phyloP scores from a whole-genome alignment of 2,888 invertebrate genomes.

The Cantharis nigra region DNA sequence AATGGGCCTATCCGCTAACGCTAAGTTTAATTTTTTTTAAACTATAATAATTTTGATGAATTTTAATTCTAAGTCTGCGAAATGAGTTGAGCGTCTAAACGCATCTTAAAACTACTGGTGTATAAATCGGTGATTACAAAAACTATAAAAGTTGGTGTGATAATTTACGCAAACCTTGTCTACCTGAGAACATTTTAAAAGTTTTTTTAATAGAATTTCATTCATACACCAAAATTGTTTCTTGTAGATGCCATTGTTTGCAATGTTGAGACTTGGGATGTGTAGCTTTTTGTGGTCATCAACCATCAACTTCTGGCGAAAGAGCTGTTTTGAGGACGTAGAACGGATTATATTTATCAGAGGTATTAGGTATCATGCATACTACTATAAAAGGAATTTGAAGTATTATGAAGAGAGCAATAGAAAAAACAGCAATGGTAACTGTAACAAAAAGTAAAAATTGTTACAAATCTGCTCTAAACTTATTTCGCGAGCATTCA shows the following conservation, averaged over 20 bases:
- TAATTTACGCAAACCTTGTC: not conserved
- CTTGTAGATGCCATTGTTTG: not conserved
- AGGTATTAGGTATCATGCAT: not conserved
- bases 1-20: no score
- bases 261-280: not conserved
- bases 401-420: slow-evolving; percentile 31
- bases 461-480: slow-evolving; percentile 53
- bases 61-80: not conserved
- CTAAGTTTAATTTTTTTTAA: not conserved
- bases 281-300: not conserved
- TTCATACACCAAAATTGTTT: not conserved
- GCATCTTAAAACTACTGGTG: not conserved
- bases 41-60: not conserved
- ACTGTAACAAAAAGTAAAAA: slow-evolving; percentile 39
- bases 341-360: not conserved
- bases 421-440: slow-evolving; percentile 9
- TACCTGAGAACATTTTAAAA: not conserved
- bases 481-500: slow-evolving; percentile 55
- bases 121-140: not conserved
- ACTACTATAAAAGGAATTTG: slow-evolving; percentile 11
- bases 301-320: not conserved
- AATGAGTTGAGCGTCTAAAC: not conserved
- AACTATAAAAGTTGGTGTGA: not conserved
- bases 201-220: not conserved
- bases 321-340: not conserved